These are phyloP conservation scores for Atrina japonica DNA, from an alignment of 2,888 invertebrate species.

Conservation along the genomic window DNA sequence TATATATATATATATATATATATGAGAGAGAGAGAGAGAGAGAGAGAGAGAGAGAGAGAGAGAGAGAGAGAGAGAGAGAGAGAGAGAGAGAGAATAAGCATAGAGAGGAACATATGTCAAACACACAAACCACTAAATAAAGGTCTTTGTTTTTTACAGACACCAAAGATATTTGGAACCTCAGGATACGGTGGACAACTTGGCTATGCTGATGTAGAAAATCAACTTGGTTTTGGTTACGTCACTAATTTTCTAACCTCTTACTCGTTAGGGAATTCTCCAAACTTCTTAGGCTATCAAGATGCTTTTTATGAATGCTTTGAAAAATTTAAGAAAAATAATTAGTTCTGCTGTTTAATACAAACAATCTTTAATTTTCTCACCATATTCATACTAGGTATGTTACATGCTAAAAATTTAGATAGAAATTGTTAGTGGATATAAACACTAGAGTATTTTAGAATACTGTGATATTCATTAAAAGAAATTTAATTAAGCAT, in stretches of 20 bases:
- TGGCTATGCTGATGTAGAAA: slow-evolving; percentile 73
- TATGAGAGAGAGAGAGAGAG: too few species aligned
- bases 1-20: background rate
- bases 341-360: too few species aligned
- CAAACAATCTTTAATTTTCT: too few species aligned
- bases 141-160: slow-evolving; percentile 42
- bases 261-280: slow-evolving; percentile 49
- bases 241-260: slow-evolving; percentile 73
- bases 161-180: slow-evolving; percentile 67
- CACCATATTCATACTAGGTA: too few species aligned
- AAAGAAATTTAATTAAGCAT: too few species aligned
- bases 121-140: background rate
- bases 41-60: too few species aligned
- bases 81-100: too few species aligned
- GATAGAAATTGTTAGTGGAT: too few species aligned
- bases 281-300: slow-evolving; percentile 49
- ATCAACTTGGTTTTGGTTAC: slow-evolving; percentile 78
- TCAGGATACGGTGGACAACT: slow-evolving; percentile 80
- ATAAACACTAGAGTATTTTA: too few species aligned
- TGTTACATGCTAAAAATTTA: too few species aligned
- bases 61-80: too few species aligned
- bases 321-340: slow-evolving; percentile 40
- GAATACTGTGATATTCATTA: too few species aligned
- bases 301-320: slow-evolving; percentile 48
- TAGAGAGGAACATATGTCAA: background rate